Base-by-base conservation (phyloP, 2,888 invertebrate species). In the Muschampia plurimacula region DNA sequence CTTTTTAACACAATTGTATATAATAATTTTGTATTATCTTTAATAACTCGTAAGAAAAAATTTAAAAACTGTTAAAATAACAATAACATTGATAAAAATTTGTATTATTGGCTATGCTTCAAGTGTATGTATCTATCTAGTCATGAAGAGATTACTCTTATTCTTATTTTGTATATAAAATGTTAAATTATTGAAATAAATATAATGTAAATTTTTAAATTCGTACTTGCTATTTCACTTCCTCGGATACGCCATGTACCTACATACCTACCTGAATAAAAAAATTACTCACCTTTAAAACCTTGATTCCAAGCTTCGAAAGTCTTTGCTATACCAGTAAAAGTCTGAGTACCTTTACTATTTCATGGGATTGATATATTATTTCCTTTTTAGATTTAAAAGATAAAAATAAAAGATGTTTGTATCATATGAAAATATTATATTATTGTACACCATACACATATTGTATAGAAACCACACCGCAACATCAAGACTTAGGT, bases 121-220 rank as follows among this genome's bases (percentile, higher is more conserved):
- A 85, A 82, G 77, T 77, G 71, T 77, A 77, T 78, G 70, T 78
- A 80, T 71, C 91, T 78, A 80, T 71, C 91, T 93, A 93, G 93
- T 93, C 93, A 93, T 85, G 84, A 89, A 86, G 83, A 89, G 88
- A 91, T 88, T 87, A 86, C 78, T 81, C 80, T 82, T 89, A 78
- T 91, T 88, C 28, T 15, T 63, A 64, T 91, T 91, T 90, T 93
- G 93, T 93, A 93, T 84, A 93, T 93, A 93, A 91, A 90, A 89
- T 83, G 83, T 86, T 86, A 78, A 85, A 87, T 84, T 81, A 80
- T 84, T 81, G 79, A 89, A 87, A 88, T 86, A 86, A 86, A 85
- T 87, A 84, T 87, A 86, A 86, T 86, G 81, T 60, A 90, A 91
- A 91, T 85, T 83, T 82, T 85, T 46, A 46, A 71, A 79, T 84